A percentile compares a stretch with the other conserved stretches of the same genome.
phyloP scores from a whole-genome alignment of 2,797 vertebrate genomes.

The Cichlasoma orientale region DNA sequence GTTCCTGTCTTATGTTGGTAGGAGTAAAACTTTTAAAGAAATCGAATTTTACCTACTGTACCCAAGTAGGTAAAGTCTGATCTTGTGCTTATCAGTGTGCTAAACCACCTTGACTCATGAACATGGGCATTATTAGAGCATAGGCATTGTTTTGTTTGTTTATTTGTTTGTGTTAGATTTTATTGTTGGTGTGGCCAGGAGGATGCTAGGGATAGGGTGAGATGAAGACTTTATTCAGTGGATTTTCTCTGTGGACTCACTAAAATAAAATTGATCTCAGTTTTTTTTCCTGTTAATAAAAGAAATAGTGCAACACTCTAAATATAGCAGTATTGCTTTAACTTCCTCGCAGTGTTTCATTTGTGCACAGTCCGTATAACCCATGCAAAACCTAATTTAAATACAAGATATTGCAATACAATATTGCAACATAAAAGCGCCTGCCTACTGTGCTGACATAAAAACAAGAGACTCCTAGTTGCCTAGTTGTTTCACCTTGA shows the following conservation, averaged over 20 bases:
- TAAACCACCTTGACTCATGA: neutral
- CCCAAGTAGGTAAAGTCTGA: neutral
- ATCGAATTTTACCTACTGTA: neutral
- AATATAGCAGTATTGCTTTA: neutral
- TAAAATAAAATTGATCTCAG: neutral
- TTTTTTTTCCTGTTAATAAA: neutral
- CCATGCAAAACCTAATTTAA: neutral
- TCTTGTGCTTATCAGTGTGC: neutral
- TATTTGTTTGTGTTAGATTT: neutral
- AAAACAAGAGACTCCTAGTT: neutral
- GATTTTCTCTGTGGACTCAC: neutral
- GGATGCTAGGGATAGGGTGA: neutral
- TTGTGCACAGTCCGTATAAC: neutral
- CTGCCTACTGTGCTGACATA: neutral
- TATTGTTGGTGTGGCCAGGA: neutral
- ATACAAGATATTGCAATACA: neutral
- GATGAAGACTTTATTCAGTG: neutral
- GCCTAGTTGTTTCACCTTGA: neutral
- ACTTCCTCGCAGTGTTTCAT: neutral
- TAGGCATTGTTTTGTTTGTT: neutral
- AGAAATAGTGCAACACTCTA: neutral
- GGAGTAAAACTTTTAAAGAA: conserved; percentile 2
- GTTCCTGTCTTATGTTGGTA: conserved; percentile 19
- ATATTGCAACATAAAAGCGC: neutral
- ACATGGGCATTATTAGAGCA: neutral